Base-by-base conservation (phyloP, 2,888 invertebrate species). In the Panorpa germanica region DNA sequence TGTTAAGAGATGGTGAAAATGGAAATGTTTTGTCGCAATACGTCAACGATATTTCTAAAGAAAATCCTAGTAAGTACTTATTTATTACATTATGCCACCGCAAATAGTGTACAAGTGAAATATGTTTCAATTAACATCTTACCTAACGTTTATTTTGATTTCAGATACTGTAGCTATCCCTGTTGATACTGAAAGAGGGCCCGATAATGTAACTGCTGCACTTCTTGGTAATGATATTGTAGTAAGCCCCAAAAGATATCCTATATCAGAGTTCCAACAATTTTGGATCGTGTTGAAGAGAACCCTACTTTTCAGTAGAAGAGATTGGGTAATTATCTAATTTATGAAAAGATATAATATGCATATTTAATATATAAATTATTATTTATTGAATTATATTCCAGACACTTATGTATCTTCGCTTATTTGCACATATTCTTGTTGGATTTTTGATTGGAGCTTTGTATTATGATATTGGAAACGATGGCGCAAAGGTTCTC, bases 381-480 rank as follows among this genome's bases (percentile, higher is more conserved):
- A 13, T 11, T 21, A 7, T 16, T 20, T 13, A 19, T 24, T 8
- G 5, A 35, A 31, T 31, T 37, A 38, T 31, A 36, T 59, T 56
- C 11, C 62, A 95, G 93, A 93, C 91, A 24, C 65, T 95, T 40
- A 95, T 93, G 72, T 85, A 90, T 50, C 68, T 95, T 36, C 76
- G 95, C 34, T 61, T 95, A 35, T 82, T 90, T 56, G 91, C 93
- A 4, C 93, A 95, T 52, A 70, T 95, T 38, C 60, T 86, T 37
- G 91, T 95, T 31, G 95, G 91, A 4, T 73, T 88, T 44, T 62
- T 95, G 38, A 95, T 95, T 50, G 95, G 93, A 36, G 78, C 90
- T 31, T 65, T 95, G 37, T 95, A 95, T 59, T 88, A 86, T 53
- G 82, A 88, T 50, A 91, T 88, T 47, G 93, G 93, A 36, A 81